Conservation (phyloP, 2,888 invertebrate species). For the Trichopoda pennipes region DNA sequence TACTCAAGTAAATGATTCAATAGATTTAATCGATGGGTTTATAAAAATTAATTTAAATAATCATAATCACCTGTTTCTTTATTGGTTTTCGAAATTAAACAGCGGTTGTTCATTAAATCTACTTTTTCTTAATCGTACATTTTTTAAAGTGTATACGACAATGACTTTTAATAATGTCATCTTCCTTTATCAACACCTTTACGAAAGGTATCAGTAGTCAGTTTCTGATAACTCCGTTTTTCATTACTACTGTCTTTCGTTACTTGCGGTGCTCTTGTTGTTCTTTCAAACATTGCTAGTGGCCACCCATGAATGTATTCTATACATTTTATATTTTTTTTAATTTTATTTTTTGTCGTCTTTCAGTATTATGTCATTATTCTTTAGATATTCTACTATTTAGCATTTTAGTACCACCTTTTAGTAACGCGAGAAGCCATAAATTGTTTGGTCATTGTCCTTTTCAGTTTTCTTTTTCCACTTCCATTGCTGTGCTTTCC, state of each 20-base stretch:
- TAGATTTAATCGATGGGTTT: neutral
- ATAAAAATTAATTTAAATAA: neutral
- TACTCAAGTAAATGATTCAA: constrained; percentile 13
- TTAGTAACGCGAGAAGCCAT: constrained; percentile 67
- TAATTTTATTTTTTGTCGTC: constrained; percentile 7
- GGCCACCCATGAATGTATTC: constrained; percentile 61
- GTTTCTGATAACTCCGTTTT: constrained; percentile 47
- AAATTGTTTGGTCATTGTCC: constrained; percentile 68
- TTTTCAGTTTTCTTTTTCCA: constrained; percentile 44
- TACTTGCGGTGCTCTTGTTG: constrained; percentile 41
- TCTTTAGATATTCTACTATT: constrained; percentile 56
- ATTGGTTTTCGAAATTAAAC: neutral
- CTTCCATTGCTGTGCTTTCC: constrained; percentile 53
- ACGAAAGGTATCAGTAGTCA: constrained; percentile 52
- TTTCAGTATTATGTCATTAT: constrained; percentile 57
- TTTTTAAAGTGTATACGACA: constrained; percentile 22
- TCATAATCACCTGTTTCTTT: constrained; percentile 42
- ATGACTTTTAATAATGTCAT: constrained; percentile 57
- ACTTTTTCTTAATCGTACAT: neutral
- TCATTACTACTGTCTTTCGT: constrained; percentile 40
- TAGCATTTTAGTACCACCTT: constrained; percentile 61
- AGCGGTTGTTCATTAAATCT: neutral
- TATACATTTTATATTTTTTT: constrained; percentile 24
- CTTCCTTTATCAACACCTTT: constrained; percentile 36
- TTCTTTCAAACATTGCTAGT: constrained; percentile 27